phyloP scores from a whole-genome alignment of 2,113 vertebrate species.

The Aspiorhynchus laticeps region DNA sequence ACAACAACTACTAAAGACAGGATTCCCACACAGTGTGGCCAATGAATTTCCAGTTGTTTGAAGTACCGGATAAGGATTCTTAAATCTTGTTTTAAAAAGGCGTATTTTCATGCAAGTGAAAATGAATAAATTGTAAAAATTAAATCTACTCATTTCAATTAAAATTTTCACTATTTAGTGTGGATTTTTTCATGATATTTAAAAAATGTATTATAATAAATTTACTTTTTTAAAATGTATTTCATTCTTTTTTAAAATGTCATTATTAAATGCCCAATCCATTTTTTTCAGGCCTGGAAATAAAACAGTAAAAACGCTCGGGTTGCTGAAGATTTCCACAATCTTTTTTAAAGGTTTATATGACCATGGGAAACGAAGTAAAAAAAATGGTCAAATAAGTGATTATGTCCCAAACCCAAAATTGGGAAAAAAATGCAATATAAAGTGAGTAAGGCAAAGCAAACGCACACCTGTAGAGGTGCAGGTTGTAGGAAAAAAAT shows the following conservation, averaged over 20 bases:
- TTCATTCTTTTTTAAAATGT: too few species aligned
- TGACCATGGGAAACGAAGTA: neutral
- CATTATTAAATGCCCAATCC: neutral
- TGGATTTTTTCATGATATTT: too few species aligned
- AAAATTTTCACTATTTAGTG: too few species aligned
- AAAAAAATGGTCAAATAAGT: neutral
- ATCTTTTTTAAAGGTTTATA: neutral
- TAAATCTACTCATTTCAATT: neutral
- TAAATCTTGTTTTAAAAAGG: neutral
- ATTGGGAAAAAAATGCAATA: neutral
- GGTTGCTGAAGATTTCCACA: neutral
- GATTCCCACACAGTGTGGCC: neutral
- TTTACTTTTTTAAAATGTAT: neutral
- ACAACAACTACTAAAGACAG: neutral
- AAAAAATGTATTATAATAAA: neutral
- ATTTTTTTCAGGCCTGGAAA: neutral
- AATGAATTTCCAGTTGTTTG: neutral
- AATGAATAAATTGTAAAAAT: neutral
- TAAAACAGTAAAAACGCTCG: neutral
- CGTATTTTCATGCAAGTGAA: neutral
- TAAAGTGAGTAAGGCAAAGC: too few species aligned
- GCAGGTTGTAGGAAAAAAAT: too few species aligned
- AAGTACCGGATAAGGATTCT: neutral
- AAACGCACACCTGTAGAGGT: too few species aligned
- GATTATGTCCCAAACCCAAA: neutral